Evolutionary conservation across 2,113 vertebrate species (phyloP).

Genomic region (Heloderma charlesbogerti): DNA sequence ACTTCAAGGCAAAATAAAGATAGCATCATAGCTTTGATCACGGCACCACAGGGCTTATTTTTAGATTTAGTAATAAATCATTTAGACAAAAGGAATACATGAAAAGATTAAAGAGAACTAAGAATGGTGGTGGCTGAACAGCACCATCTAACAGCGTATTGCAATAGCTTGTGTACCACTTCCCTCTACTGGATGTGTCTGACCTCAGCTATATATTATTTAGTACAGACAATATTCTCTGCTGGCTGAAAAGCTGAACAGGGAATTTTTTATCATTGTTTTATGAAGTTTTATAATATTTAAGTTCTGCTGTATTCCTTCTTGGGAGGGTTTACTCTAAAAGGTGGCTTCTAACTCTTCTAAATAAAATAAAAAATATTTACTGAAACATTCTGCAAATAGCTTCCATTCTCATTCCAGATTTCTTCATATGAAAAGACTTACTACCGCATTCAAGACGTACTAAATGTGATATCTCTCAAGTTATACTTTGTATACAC

Average conservation of each 20-base stretch:
- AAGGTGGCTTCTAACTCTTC: too few species aligned
- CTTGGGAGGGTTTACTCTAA: too few species aligned
- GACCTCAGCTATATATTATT: constrained; percentile 14
- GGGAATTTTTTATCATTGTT: not conserved
- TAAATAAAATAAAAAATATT: not conserved
- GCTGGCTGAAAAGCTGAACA: constrained; percentile 13
- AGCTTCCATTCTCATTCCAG: not conserved
- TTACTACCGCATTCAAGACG: not conserved
- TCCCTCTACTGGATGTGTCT: constrained; percentile 23
- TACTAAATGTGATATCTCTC: not conserved
- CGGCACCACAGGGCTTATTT: constrained; percentile 17
- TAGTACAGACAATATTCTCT: constrained; percentile 28
- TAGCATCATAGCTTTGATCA: constrained; percentile 15
- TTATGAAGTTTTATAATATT: too few species aligned
- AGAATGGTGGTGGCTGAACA: constrained; percentile 8
- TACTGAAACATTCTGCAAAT: constrained; percentile 5
- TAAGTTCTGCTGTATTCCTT: too few species aligned
- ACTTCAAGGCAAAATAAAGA: constrained; percentile 15
- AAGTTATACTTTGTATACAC: not conserved
- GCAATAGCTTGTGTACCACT: not conserved
- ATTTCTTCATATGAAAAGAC: not conserved
- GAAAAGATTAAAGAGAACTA: not conserved
- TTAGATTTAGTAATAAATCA: constrained; percentile 7
- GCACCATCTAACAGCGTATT: not conserved
- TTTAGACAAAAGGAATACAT: constrained; percentile 16